A percentile compares a stretch with the other conserved stretches of the same genome.
These are phyloP conservation scores for Caenorhabditis tropicalis DNA, from an alignment of 1,140 invertebrate genomes.

Conservation along the genomic window DNA sequence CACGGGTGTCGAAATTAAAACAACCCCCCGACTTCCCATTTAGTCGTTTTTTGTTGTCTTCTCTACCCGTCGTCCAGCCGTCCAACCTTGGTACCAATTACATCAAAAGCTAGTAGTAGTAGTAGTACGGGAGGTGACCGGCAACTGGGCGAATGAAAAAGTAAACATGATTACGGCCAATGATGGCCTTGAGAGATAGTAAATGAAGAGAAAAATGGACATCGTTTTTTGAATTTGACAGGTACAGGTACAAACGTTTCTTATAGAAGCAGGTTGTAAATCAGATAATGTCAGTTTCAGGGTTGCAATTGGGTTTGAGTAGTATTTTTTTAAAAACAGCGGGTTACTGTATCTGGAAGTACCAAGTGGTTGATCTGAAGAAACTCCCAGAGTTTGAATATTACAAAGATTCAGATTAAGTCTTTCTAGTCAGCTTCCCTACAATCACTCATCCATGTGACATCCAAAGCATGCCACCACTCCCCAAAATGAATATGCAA, in stretches of 20 bases:
- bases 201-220: background rate
- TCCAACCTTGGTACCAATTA: conserved; percentile 24
- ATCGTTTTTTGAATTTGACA: background rate
- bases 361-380: too few relatives aligned
- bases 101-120: conserved; percentile 33
- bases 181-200: conserved; percentile 6
- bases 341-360: too few relatives aligned
- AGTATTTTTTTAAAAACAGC: too few relatives aligned
- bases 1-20: conserved; percentile 21
- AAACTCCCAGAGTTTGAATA: too few relatives aligned
- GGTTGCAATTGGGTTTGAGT: background rate
- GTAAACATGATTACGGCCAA: conserved; percentile 21
- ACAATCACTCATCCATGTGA: background rate
- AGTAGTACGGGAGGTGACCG: background rate
- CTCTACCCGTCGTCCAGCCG: background rate
- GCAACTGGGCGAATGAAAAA: conserved; percentile 9
- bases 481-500: background rate
- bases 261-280: background rate
- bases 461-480: background rate
- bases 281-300: background rate
- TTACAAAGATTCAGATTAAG: too few relatives aligned
- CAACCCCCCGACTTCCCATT: background rate
- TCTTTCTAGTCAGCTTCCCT: background rate
- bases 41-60: background rate
- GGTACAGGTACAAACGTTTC: background rate